Conservation (phyloP, 2,888 invertebrate genomes). For the Capitulum mitella region DNA sequence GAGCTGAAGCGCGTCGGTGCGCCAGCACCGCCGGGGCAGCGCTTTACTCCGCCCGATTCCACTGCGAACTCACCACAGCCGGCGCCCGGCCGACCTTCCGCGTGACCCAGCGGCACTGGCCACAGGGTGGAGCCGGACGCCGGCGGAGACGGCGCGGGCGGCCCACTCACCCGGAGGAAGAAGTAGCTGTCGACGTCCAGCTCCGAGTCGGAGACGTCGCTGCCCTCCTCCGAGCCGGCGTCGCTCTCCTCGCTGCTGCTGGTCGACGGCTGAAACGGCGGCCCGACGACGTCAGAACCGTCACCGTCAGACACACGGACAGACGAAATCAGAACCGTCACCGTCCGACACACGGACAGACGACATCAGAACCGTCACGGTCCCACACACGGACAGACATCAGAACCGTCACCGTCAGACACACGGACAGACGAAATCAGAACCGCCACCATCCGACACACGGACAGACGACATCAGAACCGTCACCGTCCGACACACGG, state of each 20-base stretch:
- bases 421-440: background rate
- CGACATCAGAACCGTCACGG: background rate
- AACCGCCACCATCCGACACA: background rate
- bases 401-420: background rate
- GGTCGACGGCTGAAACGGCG: slow-evolving; percentile 40
- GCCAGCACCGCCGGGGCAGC: too few relatives aligned
- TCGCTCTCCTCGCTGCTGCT: slow-evolving; percentile 51
- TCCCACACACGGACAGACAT: background rate
- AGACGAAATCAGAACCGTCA: background rate
- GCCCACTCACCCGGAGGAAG: slow-evolving; percentile 54
- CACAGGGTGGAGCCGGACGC: too few relatives aligned
- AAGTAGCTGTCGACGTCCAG: slow-evolving; percentile 82
- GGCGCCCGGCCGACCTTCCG: too few relatives aligned
- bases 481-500: background rate
- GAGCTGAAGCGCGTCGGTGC: too few relatives aligned
- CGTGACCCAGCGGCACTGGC: too few relatives aligned
- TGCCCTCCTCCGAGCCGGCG: slow-evolving; percentile 38
- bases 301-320: background rate
- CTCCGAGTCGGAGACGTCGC: slow-evolving; percentile 58
- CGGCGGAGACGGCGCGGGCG: too few relatives aligned
- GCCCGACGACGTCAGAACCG: too few relatives aligned
- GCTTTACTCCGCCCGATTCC: too few relatives aligned
- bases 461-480: background rate
- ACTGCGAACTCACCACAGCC: too few relatives aligned
- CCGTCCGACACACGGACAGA: background rate